Evolutionary conservation across 2,888 invertebrate species (phyloP).

Genomic region (Sympetrum striolatum): DNA sequence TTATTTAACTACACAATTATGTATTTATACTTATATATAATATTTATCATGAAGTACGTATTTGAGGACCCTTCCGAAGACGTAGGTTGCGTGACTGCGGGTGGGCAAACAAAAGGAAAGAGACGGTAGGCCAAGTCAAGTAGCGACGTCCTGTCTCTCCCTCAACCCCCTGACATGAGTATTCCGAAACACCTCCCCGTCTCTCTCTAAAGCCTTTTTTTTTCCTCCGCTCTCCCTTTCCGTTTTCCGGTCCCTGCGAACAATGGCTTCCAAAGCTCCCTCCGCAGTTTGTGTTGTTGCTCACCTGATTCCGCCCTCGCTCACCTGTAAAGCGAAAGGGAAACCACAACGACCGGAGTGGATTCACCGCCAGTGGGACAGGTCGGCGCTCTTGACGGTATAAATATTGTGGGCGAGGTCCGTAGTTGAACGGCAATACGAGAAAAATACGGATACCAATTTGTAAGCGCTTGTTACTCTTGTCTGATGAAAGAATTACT

Average conservation of each 20-base stretch:
- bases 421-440: too few relatives aligned
- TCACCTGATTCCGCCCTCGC: not conserved
- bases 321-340: not conserved
- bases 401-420: too few relatives aligned
- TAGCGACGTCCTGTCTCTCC: conserved; percentile 12
- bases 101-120: conserved; percentile 35
- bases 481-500: too few relatives aligned
- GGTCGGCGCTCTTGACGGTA: too few relatives aligned
- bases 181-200: not conserved
- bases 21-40: too few relatives aligned
- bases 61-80: not conserved
- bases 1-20: too few relatives aligned
- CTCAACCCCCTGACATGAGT: not conserved
- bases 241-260: not conserved
- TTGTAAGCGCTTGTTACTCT: too few relatives aligned
- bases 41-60: not conserved
- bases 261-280: not conserved
- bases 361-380: too few relatives aligned
- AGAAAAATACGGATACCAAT: too few relatives aligned
- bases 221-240: not conserved
- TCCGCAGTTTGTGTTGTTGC: not conserved
- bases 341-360: too few relatives aligned
- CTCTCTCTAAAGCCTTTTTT: not conserved
- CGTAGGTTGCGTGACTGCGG: not conserved
- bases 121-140: conserved; percentile 26